These are phyloP conservation scores for Rotaria magnacalcarata DNA, from an alignment of 2,888 invertebrate genomes.

Conservation along the genomic window DNA sequence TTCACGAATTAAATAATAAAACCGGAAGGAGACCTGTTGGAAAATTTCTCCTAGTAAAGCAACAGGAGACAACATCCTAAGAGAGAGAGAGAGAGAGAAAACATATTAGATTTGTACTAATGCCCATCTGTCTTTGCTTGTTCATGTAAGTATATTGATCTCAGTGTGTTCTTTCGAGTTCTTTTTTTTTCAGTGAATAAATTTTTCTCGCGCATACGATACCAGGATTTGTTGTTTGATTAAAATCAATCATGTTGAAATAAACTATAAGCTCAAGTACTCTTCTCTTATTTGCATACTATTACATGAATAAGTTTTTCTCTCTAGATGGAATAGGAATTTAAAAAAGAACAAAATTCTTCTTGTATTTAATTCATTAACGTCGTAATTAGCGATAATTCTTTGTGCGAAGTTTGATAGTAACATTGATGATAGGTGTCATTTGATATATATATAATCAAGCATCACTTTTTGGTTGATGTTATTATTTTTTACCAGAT, in stretches of 20 bases:
- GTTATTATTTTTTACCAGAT: not conserved
- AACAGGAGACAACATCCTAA: too few species aligned
- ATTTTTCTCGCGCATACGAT: not conserved
- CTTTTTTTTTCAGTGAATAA: not conserved
- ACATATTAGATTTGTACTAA: too few species aligned
- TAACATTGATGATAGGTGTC: not conserved
- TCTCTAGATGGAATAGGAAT: too few species aligned
- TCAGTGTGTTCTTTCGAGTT: not conserved
- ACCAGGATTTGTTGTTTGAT: not conserved
- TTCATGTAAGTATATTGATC: too few species aligned
- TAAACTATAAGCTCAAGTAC: not conserved
- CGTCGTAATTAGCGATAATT: not conserved
- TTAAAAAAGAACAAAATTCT: too few species aligned
- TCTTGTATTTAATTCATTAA: too few species aligned
- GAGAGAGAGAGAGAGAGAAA: too few species aligned
- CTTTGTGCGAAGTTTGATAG: not conserved
- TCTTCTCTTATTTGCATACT: not conserved
- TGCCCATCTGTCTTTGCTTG: too few species aligned
- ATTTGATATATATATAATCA: not conserved
- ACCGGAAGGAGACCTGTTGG: too few species aligned
- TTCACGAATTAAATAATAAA: too few species aligned
- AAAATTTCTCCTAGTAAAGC: too few species aligned
- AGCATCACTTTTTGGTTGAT: not conserved
- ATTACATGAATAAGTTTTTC: not conserved
- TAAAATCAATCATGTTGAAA: not conserved